Conservation (phyloP, 2,797 vertebrate genomes). For the Geotrypetes seraphini region DNA sequence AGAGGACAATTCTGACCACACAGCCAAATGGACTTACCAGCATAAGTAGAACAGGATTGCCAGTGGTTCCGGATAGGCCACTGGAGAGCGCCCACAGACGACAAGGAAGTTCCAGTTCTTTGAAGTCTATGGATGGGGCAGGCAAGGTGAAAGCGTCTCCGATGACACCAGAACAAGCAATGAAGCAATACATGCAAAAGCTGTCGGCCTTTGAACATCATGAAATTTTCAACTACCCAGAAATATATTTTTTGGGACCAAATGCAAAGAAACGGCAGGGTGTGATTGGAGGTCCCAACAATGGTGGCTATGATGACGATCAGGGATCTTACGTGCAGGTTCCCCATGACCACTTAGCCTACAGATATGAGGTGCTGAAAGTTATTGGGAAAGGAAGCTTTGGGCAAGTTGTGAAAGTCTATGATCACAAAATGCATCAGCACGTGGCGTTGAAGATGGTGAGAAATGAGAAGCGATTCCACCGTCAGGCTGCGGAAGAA, state of each 20-base stretch:
- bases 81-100: constrained; percentile 65
- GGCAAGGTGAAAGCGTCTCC: constrained; percentile 66
- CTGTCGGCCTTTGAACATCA: constrained; percentile 88
- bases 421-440: constrained; percentile 86
- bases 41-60: constrained; percentile 63
- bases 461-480: constrained; percentile 95
- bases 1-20: constrained; percentile 78
- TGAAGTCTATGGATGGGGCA: constrained; percentile 71
- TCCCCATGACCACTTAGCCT: constrained; percentile 89
- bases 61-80: constrained; percentile 68
- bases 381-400: constrained; percentile 98
- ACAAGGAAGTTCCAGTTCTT: constrained; percentile 78
- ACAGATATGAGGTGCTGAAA: constrained; percentile 94
- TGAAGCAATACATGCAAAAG: constrained; percentile 97
- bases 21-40: constrained; percentile 89
- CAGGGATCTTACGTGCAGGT: constrained; percentile 97
- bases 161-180: constrained; percentile 81
- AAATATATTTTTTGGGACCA: constrained; percentile 86
- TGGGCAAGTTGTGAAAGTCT: constrained; percentile 95
- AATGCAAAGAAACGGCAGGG: constrained; percentile 90
- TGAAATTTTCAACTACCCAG: constrained; percentile 85
- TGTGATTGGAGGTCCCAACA: constrained; percentile 85
- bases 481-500: constrained; percentile 95
- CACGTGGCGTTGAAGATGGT: constrained; percentile 97
- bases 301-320: constrained; percentile 89